Percentiles rank a stretch among this genome's conserved stretches.
phyloP scores from a whole-genome alignment of 2,888 invertebrate genomes.

The Callosobruchus maculatus region DNA sequence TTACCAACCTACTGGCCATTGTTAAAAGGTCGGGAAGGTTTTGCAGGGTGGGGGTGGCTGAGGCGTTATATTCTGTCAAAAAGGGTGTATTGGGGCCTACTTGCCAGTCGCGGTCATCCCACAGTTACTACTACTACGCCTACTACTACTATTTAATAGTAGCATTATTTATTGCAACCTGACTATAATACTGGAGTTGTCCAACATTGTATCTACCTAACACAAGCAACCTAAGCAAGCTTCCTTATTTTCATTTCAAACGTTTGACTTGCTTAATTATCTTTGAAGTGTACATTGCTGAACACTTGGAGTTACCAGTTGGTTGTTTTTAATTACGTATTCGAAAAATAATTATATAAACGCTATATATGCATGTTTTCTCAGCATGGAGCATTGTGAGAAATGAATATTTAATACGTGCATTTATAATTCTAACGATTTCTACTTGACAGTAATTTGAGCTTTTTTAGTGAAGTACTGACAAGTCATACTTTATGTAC shows the following conservation, averaged over 20 bases:
- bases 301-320: neutral
- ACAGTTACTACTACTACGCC: too few relatives aligned
- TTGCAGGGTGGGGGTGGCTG: too few relatives aligned
- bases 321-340: neutral
- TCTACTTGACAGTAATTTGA: too few relatives aligned
- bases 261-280: neutral
- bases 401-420: neutral
- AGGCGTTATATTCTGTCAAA: too few relatives aligned
- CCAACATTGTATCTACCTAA: neutral
- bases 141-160: too few relatives aligned
- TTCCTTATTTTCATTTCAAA: neutral
- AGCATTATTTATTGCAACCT: too few relatives aligned
- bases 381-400: neutral
- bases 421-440: neutral
- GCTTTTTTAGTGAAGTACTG: too few relatives aligned
- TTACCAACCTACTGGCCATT: too few relatives aligned
- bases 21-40: too few relatives aligned
- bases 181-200: neutral
- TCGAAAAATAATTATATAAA: neutral
- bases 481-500: too few relatives aligned
- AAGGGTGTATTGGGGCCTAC: too few relatives aligned
- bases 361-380: neutral
- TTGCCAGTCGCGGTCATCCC: too few relatives aligned
- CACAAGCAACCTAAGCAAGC: neutral
- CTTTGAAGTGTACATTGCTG: neutral